Conservation (phyloP, 2,888 invertebrate species). For the Aphodius granarius region DNA sequence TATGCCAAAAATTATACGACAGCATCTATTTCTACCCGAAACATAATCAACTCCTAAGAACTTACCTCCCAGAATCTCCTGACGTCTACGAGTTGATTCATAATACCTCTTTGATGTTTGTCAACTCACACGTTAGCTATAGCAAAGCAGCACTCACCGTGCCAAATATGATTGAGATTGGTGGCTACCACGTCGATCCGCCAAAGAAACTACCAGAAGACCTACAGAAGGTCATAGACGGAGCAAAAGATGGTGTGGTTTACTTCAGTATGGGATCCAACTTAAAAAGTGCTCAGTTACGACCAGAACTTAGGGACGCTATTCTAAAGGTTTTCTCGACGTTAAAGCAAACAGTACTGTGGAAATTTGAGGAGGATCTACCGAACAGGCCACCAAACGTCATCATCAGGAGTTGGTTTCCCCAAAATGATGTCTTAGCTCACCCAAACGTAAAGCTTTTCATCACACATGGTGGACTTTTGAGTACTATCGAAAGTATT, state of each 20-base stretch:
- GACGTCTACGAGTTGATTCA: conserved; percentile 37
- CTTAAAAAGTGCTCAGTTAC: conserved; percentile 59
- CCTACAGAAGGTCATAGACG: conserved; percentile 57
- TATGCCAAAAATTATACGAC: conserved; percentile 38
- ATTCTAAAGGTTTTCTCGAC: conserved; percentile 61
- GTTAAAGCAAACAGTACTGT: conserved; percentile 58
- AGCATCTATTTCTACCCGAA: conserved; percentile 39
- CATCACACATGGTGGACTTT: conserved; percentile 36
- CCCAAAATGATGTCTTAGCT: conserved; percentile 47
- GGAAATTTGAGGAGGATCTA: conserved; percentile 58
- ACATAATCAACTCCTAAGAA: conserved; percentile 39
- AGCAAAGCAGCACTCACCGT: conserved; percentile 55
- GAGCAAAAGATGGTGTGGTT: conserved; percentile 58
- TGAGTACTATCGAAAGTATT: conserved; percentile 35
- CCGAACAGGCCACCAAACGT: conserved; percentile 51
- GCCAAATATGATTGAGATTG: conserved; percentile 61
- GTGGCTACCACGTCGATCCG: conserved; percentile 55
- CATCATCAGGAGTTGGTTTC: conserved; percentile 51
- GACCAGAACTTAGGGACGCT: conserved; percentile 54
- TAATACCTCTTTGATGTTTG: conserved; percentile 40
- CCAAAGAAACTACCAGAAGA: conserved; percentile 48
- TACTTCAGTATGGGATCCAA: conserved; percentile 65
- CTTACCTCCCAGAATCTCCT: conserved; percentile 41
- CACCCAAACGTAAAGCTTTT: conserved; percentile 36
- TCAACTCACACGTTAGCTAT: conserved; percentile 56